Conservation (phyloP, 2,113 vertebrate genomes). For the Neodon shergylaensis region DNA sequence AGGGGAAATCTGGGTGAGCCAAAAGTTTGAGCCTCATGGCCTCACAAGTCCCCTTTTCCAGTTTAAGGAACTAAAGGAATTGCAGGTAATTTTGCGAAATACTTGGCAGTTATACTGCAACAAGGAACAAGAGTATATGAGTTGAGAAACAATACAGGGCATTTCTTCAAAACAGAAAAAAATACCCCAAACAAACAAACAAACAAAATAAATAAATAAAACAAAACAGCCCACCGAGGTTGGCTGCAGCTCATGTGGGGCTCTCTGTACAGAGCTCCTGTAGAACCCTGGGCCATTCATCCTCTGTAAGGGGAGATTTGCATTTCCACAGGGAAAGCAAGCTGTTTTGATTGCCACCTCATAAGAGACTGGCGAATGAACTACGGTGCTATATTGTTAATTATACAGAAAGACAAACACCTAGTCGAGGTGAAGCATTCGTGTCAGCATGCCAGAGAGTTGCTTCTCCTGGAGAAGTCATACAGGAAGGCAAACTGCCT, state of each 20-base stretch:
- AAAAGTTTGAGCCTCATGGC: not conserved
- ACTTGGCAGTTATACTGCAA: not conserved
- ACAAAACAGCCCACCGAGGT: not conserved
- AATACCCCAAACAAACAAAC: not conserved
- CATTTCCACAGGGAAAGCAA: constrained; percentile 22
- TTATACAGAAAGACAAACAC: constrained; percentile 56
- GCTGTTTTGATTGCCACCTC: constrained; percentile 52
- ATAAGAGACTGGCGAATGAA: constrained; percentile 46
- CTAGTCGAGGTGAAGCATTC: constrained; percentile 51
- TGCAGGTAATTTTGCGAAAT: not conserved
- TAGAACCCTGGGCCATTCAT: not conserved
- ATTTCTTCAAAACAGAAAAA: constrained; percentile 8
- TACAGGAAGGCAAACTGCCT: constrained; percentile 14
- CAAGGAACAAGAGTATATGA: not conserved
- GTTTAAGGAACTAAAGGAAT: not conserved
- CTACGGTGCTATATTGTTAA: constrained; percentile 51
- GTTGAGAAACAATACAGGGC: not conserved
- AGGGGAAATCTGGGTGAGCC: not conserved
- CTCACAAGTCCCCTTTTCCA: not conserved
- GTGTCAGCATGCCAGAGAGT: constrained; percentile 42
- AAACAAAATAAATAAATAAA: not conserved
- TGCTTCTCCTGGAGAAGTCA: constrained; percentile 5
- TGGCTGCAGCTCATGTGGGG: not conserved
- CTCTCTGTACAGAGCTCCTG: not conserved
- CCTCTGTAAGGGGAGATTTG: constrained; percentile 21